Percentiles rank a stretch among this genome's conserved stretches.
These are phyloP conservation scores for Antheraea mylitta DNA, from an alignment of 1,140 invertebrate species.

Conservation along the genomic window DNA sequence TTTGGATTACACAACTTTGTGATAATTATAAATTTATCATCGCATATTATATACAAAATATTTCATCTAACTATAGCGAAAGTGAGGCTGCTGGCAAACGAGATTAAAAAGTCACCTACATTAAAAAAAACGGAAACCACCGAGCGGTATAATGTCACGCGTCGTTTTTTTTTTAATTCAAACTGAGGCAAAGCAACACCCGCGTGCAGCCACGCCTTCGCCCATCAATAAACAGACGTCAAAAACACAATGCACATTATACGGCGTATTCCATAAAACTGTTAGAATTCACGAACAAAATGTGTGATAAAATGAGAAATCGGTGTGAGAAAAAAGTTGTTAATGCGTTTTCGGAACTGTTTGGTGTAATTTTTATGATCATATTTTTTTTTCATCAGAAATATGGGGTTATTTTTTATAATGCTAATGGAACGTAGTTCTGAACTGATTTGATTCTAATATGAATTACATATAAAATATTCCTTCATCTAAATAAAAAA, in stretches of 20 bases:
- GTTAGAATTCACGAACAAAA: slow-evolving; percentile 33
- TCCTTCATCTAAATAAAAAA: not conserved
- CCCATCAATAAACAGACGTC: slow-evolving; percentile 47
- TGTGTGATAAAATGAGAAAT: slow-evolving; percentile 43
- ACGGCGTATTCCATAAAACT: slow-evolving; percentile 40
- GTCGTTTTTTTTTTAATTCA: slow-evolving; percentile 1
- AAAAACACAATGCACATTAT: slow-evolving; percentile 32
- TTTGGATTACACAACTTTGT: too few relatives aligned
- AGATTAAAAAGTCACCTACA: not conserved
- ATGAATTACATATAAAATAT: not conserved
- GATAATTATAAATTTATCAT: too few relatives aligned
- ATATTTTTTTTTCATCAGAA: not conserved
- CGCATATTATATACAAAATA: too few relatives aligned
- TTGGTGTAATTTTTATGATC: slow-evolving; percentile 2
- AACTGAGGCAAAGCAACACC: slow-evolving; percentile 34
- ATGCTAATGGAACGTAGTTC: not conserved
- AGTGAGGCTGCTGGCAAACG: not conserved
- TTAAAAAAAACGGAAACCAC: slow-evolving; percentile 15
- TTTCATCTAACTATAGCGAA: not conserved
- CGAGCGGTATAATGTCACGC: slow-evolving; percentile 8
- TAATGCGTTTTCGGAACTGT: slow-evolving; percentile 12
- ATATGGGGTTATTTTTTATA: slow-evolving; percentile 6
- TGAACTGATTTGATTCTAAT: not conserved
- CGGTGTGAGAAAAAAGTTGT: slow-evolving; percentile 37
- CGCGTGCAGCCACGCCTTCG: slow-evolving; percentile 39